Conservation (phyloP, 2,888 invertebrate species). For the Sepiola atlantica region DNA sequence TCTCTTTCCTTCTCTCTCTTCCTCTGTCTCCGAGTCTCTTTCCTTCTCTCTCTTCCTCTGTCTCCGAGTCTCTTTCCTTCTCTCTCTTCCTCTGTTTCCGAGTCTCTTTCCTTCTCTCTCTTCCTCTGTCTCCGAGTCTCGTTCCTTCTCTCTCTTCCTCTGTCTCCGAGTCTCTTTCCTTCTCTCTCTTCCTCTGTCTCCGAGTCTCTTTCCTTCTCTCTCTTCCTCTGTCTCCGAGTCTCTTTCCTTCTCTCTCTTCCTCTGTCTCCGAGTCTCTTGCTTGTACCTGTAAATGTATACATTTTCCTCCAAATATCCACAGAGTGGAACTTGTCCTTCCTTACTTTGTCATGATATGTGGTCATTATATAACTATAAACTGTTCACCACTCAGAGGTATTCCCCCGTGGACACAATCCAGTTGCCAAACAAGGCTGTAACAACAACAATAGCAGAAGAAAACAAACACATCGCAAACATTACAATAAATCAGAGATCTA, state of each 20-base stretch:
- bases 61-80: not conserved
- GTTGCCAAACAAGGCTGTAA: not conserved
- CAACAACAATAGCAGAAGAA: not conserved
- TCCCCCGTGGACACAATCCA: not conserved
- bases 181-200: no score
- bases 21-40: no score
- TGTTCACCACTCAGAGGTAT: not conserved
- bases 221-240: no score
- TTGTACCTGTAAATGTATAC: no score
- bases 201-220: no score
- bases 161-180: no score
- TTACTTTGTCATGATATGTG: not conserved
- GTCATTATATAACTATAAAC: slow-evolving; percentile 2
- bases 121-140: no score
- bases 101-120: slow-evolving; percentile 39
- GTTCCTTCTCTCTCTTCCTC: no score
- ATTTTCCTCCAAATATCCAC: not conserved
- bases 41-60: no score
- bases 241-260: no score
- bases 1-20: no score
- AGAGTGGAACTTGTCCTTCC: not conserved
- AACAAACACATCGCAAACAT: not conserved
- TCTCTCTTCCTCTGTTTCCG: slow-evolving; percentile 39
- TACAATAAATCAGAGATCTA: not conserved
- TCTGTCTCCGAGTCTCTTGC: not conserved